phyloP scores from a whole-genome alignment of 30 jellyfish, hydroid and myxozoan species.

The Sanderia malayensis region DNA sequence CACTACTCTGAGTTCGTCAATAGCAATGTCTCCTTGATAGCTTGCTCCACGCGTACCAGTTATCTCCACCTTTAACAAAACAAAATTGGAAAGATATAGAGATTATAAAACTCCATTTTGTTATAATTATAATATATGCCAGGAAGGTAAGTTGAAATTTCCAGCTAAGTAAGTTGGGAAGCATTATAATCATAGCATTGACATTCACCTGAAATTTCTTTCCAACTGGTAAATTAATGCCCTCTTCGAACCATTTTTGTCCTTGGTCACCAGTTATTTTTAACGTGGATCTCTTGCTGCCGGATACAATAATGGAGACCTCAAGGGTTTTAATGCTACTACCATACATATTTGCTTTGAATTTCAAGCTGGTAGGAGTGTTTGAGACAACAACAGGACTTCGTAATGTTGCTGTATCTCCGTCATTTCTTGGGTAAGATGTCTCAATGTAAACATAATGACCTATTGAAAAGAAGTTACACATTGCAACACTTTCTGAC shows the following conservation, averaged over 20 bases:
- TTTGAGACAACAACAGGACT: slow-evolving; percentile 31
- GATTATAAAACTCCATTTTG: too few species aligned
- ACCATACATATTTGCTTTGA: slow-evolving; percentile 52
- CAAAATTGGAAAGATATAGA: too few species aligned
- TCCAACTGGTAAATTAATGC: slow-evolving; percentile 31
- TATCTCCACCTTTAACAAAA: too few species aligned
- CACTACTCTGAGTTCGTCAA: too few species aligned
- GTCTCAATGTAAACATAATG: slow-evolving; percentile 45
- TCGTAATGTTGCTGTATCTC: slow-evolving; percentile 34
- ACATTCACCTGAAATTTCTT: slow-evolving; percentile 11
- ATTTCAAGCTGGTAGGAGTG: slow-evolving; percentile 16
- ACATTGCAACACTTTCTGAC: too few species aligned
- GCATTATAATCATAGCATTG: too few species aligned
- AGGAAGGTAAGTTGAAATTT: too few species aligned
- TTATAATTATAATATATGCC: too few species aligned
- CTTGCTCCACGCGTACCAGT: too few species aligned
- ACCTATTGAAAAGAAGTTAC: slow-evolving; percentile 18
- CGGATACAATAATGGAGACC: slow-evolving; percentile 7
- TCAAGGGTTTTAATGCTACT: background rate
- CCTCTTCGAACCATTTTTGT: slow-evolving; percentile 16
- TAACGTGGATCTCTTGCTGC: background rate
- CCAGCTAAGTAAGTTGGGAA: too few species aligned
- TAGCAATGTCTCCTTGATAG: too few species aligned
- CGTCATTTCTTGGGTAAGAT: slow-evolving; percentile 48
- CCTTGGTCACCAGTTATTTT: slow-evolving; percentile 41